These are phyloP conservation scores for Enhydra lutris DNA, from an alignment of 2,113 vertebrate species.

Conservation along the genomic window DNA sequence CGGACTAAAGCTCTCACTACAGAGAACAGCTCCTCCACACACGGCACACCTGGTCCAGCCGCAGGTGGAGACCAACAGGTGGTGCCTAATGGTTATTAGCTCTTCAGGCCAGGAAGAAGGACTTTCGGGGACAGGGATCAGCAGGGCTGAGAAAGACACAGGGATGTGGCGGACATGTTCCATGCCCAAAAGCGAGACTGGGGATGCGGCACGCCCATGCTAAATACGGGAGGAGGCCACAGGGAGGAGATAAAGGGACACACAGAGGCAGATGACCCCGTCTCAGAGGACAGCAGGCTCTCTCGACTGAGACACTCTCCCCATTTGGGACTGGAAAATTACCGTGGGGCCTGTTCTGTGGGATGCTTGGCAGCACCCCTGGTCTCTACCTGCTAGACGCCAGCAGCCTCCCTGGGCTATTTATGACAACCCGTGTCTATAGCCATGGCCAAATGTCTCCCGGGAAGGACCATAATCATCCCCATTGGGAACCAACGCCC, in stretches of 20 bases:
- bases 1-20: fast-evolving
- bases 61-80: fast-evolving
- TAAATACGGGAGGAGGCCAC: fast-evolving
- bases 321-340: background rate
- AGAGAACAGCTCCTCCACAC: background rate
- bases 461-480: background rate
- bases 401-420: background rate
- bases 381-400: background rate
- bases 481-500: too few species aligned
- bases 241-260: background rate
- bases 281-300: fast-evolving
- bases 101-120: background rate
- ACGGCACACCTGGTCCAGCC: fast-evolving
- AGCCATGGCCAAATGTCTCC: background rate
- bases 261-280: fast-evolving
- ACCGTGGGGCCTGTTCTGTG: background rate
- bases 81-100: background rate
- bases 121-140: background rate
- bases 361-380: background rate
- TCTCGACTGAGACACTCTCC: fast-evolving
- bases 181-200: background rate
- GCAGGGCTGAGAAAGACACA: background rate
- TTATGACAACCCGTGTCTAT: background rate
- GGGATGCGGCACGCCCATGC: background rate
- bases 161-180: background rate